Conservation (phyloP, 2,113 vertebrate species). For the Cervus canadensis region DNA sequence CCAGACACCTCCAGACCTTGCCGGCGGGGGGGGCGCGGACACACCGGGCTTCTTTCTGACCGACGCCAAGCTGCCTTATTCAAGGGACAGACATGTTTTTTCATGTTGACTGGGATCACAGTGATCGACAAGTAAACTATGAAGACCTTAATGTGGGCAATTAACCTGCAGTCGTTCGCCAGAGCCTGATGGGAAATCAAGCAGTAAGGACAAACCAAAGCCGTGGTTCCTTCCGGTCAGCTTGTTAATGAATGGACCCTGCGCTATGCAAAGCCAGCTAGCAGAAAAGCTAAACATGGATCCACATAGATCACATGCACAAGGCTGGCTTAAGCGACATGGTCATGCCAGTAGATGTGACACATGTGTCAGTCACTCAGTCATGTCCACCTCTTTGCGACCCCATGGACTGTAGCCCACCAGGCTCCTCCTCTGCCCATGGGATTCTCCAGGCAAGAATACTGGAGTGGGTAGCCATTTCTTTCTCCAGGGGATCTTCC, state of each 20-base stretch:
- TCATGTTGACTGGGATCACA: not conserved
- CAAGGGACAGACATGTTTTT: slow-evolving; percentile 3
- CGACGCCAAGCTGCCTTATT: not conserved
- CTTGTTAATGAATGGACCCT: not conserved
- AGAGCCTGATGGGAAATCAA: not conserved
- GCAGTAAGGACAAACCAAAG: not conserved
- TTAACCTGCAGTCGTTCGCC: not conserved
- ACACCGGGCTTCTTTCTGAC: not conserved
- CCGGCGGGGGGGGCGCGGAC: not conserved
- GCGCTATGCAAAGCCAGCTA: not conserved
- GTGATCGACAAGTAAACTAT: not conserved
- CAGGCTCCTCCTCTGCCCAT: not conserved
- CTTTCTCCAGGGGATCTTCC: not conserved
- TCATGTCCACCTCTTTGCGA: not conserved
- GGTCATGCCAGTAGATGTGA: not conserved
- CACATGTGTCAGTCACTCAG: not conserved
- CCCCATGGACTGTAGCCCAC: not conserved
- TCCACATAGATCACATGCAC: not conserved
- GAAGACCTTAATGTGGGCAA: slow-evolving; percentile 22
- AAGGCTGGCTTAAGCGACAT: not conserved
- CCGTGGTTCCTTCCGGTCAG: not conserved
- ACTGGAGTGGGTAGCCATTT: not conserved
- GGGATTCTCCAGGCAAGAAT: not conserved
- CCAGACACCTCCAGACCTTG: not conserved
- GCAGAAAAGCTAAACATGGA: not conserved